Base-by-base conservation (phyloP, 2,797 vertebrate species). In the Sebastiscus tertius region DNA sequence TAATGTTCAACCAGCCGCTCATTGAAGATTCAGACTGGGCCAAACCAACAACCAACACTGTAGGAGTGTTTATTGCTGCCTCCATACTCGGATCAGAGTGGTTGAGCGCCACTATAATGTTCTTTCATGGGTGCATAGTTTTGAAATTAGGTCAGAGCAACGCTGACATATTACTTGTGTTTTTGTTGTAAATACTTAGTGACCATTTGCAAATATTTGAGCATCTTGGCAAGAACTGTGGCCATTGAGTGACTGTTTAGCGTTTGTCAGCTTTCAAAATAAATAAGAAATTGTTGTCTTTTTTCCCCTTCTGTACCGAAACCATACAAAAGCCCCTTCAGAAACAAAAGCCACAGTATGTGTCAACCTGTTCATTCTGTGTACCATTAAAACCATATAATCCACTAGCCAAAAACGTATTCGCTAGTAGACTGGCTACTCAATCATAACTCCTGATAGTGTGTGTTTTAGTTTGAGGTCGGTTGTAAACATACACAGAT, bases 401-500 rank as follows among this genome's bases (percentile, higher is more conserved):
- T 75, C 16, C 8, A 52, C 39, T 20, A 31, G 16, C 10, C 2
- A 6, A 58, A 56, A 14, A 52, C 7, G n/a, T 46, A 18, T 49
- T 31, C 20, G 6, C 4, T 29, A n/a, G 39, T 12, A 24, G n/a
- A 72, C 58, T 18, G 42, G 33, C 31, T 59, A 24, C 60, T 73
- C 68, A 67, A 73, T 80, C 61, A 55, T 13, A 65, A 46, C 49
- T 14, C 72, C 46, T 67, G 59, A 56, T 33, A 12, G 60, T 20
- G 42, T 31, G 65, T 31, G 36, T 78, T 77, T 66, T 67, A 14
- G 27, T 33, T 71, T 39, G 42, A 72, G 24, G 54, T 24, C 4
- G 8, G 12, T 29, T 76, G 65, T 76, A 85, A 83, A 90, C 83
- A 83, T 20, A 83, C 59, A 68, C 65, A 79, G 8, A 81, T 12